Base-by-base conservation (phyloP, 2,113 vertebrate genomes). In the Dicrurus megarhynchus region DNA sequence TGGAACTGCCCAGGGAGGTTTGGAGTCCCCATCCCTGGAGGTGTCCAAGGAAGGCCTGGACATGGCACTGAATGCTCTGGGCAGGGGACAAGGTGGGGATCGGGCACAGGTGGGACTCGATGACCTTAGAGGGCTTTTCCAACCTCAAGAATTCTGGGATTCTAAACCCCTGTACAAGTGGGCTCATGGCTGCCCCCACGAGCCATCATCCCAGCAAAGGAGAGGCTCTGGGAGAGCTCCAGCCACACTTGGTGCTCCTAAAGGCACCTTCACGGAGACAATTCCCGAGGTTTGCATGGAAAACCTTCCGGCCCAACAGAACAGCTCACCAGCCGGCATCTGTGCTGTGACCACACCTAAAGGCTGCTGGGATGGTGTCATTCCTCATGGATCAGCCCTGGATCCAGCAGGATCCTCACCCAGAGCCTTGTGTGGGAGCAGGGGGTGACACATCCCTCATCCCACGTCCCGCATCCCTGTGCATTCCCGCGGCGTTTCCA, bases 401-500 rank as follows among this genome's bases (percentile, higher is more conserved):
- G 22, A 23, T 65, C 13, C 4, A 0, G 22, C 41, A n/a, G 70
- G 52, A 90, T 37, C 57, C 86, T 55, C 30, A 7, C 53, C 39
- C 15, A 5, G 44, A 73, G 33, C 59, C 21, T 60, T 1, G 6
- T 2, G 46, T 2, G 7, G 57, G 41, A 79, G 6, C 14, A 1
- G 26, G 22, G 5, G 24, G 13, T 2, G 3, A 6, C 41, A 56
- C 55, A 39, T 35, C 53, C 71, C 6, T 0, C 33, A 13, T 9
- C 30, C 49, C 44, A 3, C 17, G 27, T 26, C 30, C 49, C 39
- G 2, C 17, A 37, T 60, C 9, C 26, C 26, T 4, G 15, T 3
- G 0, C 27, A 1, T 3, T 5, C 22, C 57, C 3, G 5, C 2
- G 0, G 10, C 49, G 67, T 59, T 80, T 19, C 73, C 56, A 6